A percentile compares a stretch with the other conserved stretches of the same genome.
phyloP scores from a whole-genome alignment of 1,140 invertebrate genomes.

The Ceratina australensis region DNA sequence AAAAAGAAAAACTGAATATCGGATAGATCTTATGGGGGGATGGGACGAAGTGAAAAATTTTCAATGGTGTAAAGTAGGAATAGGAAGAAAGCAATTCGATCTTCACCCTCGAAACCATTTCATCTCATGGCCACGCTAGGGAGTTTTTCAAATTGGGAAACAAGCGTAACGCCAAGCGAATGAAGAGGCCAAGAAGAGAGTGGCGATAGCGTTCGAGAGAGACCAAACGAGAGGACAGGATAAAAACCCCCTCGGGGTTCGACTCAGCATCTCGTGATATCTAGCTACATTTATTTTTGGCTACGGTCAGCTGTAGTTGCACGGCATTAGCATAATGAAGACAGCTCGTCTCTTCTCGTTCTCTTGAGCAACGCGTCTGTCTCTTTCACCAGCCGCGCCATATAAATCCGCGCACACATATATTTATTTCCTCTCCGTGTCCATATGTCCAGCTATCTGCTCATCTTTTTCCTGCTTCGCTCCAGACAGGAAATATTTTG shows the following conservation, averaged over 20 bases:
- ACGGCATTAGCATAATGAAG: conserved; percentile 77
- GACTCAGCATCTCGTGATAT: conserved; percentile 70
- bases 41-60: conserved; percentile 24
- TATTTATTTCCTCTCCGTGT: neutral
- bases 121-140: conserved; percentile 42
- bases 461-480: conserved; percentile 11
- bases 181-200: conserved; percentile 36
- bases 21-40: neutral
- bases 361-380: conserved; percentile 31
- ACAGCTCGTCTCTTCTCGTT: conserved; percentile 61
- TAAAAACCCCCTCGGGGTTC: conserved; percentile 60
- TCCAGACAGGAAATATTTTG: neutral
- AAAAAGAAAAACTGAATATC: neutral
- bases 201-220: neutral
- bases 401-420: neutral
- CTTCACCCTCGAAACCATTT: conserved; percentile 61
- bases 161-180: conserved; percentile 50
- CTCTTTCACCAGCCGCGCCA: conserved; percentile 37
- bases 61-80: conserved; percentile 55
- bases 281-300: conserved; percentile 69
- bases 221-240: conserved; percentile 43
- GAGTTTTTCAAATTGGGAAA: conserved; percentile 55
- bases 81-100: conserved; percentile 63
- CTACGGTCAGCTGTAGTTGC: conserved; percentile 72
- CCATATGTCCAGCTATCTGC: conserved; percentile 5